Evolutionary conservation across 1,140 invertebrate genomes (phyloP), one percentile per base, ranked within the genome.

Genomic region (Lordiphosa stackelbergi): DNA sequence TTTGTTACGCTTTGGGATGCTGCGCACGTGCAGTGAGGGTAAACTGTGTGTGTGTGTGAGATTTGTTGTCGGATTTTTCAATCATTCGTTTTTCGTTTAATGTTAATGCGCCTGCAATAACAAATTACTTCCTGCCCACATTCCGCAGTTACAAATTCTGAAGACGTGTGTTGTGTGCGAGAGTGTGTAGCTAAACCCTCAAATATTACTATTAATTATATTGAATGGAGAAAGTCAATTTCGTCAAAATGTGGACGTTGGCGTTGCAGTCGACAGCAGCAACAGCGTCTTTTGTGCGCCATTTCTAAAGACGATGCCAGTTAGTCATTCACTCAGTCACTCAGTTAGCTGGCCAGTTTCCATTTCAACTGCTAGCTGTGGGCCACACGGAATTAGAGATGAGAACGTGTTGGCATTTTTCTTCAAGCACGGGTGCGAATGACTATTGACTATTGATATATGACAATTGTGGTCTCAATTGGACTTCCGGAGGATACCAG

Each of bases 151-250:
- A 75, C 72, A 66, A 46, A 81, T 81, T 79, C 75, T 81, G 52
- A 42, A 61, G 75, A 64, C 66, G 62, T 70, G 74, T 48, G 41
- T 69, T 62, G 62, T 70, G 74, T 48, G 41, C 68, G 62, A 56
- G 71, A 81, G 73, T 48, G 47, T 69, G 64, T 48, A 54, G 65
- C 65, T 53, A 52, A 40, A 53, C 56, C 72, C 54, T 64, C 56
- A 73, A 74, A 83, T 83, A 81, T 81, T 81, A 75, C 75, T 83
- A 83, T 81, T 81, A 81, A 81, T 81, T 81, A 81, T 81, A 81
- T 81, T 81, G 75, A 83, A 81, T 81, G 77, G 75, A 83, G 75
- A 81, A 81, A 81, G 75, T 81, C 75, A 81, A 81, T 81, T 81
- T 81, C 77, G 75, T 81, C 72, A 83, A 81, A 75, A 47, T 52